These are phyloP conservation scores for Phortica okadai DNA, from an alignment of 2,888 invertebrate species.

Conservation along the genomic window DNA sequence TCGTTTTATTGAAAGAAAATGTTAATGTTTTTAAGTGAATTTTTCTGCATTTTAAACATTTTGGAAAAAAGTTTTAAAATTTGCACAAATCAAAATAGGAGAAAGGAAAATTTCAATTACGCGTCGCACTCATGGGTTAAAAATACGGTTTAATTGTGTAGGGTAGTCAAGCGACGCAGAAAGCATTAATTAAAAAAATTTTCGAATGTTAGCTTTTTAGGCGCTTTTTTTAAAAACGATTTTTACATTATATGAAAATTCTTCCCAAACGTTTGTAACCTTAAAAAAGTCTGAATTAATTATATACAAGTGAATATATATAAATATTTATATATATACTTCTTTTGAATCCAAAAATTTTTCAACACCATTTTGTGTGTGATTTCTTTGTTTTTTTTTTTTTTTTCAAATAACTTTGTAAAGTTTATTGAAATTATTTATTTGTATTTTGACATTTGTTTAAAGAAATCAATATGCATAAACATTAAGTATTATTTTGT, in stretches of 20 bases:
- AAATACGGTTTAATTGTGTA: neutral
- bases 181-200: neutral
- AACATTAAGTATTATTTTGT: constrained; percentile 12
- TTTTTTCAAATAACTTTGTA: constrained; percentile 7
- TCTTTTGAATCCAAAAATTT: constrained; percentile 33
- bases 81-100: too few species aligned
- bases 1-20: too few species aligned
- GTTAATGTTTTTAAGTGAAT: neutral
- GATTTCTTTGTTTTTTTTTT: constrained; percentile 34
- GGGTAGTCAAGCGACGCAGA: neutral
- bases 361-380: constrained; percentile 33
- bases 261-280: constrained; percentile 29
- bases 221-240: neutral
- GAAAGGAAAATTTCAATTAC: too few species aligned
- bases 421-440: constrained; percentile 30
- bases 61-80: neutral
- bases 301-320: constrained; percentile 33
- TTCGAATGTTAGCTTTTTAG: constrained; percentile 23
- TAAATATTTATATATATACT: constrained; percentile 23
- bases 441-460: constrained; percentile 33
- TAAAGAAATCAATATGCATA: constrained; percentile 8
- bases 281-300: constrained; percentile 55
- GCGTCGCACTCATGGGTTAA: too few species aligned
- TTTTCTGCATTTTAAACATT: neutral
- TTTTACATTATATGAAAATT: neutral